Conservation (phyloP, 2,113 vertebrate genomes). For the Oreamnos americanus region DNA sequence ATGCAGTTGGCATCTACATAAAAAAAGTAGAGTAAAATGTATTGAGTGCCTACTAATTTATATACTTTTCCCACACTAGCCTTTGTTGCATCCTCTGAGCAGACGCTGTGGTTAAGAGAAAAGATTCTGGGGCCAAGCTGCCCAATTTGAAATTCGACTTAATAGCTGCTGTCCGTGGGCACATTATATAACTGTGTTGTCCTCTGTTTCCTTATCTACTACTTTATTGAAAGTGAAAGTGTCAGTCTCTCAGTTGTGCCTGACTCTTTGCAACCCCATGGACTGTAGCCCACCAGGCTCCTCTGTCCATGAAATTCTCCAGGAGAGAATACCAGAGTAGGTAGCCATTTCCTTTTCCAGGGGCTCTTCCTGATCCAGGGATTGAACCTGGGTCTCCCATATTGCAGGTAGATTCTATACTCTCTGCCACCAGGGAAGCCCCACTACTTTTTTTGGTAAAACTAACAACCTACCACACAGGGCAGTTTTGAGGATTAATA, state of each 20-base stretch:
- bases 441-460: neutral
- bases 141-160: neutral
- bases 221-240: neutral
- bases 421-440: neutral
- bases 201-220: neutral
- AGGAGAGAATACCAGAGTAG: neutral
- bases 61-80: neutral
- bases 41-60: neutral
- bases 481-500: neutral
- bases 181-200: neutral
- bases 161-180: neutral
- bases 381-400: neutral
- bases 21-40: neutral
- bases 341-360: neutral
- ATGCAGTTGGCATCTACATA: neutral
- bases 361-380: neutral
- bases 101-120: neutral
- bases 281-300: neutral
- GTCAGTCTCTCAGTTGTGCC: neutral
- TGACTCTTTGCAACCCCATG: neutral
- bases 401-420: neutral
- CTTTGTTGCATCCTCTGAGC: neutral
- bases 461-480: neutral
- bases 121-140: neutral
- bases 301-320: neutral